Conservation (phyloP, 2,888 invertebrate species). For the Eupithecia insigniata region DNA sequence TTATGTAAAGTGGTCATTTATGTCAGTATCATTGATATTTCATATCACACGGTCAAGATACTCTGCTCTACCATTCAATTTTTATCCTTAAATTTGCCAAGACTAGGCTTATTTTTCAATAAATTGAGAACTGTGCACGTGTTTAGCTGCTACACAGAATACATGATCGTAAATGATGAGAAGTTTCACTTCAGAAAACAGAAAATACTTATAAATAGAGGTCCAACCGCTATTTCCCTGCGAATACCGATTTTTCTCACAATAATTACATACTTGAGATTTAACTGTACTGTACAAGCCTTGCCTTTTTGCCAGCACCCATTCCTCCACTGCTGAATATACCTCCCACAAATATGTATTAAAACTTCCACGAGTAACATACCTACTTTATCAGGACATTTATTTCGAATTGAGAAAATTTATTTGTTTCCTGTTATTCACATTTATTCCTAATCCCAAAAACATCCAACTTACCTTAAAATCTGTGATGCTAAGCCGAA, state of each 20-base stretch:
- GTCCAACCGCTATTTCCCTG: too few species aligned
- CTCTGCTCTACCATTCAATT: slow-evolving; percentile 7
- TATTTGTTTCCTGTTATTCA: too few species aligned
- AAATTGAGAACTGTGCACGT: slow-evolving; percentile 16
- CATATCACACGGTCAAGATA: slow-evolving; percentile 22
- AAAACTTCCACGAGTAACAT: too few species aligned
- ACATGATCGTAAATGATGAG: not conserved
- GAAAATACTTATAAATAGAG: not conserved
- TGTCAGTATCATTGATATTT: slow-evolving; percentile 28
- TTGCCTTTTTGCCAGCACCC: too few species aligned
- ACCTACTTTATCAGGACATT: too few species aligned
- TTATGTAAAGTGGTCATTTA: slow-evolving; percentile 28
- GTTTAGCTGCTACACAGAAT: slow-evolving; percentile 15
- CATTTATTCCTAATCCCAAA: too few species aligned
- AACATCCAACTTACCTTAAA: too few species aligned
- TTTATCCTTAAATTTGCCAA: slow-evolving; percentile 2
- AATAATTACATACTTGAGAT: not conserved
- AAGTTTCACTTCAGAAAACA: not conserved
- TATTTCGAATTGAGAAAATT: too few species aligned
- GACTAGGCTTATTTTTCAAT: slow-evolving; percentile 7
- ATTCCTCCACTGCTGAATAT: too few species aligned
- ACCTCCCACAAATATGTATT: too few species aligned
- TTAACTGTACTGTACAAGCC: too few species aligned
- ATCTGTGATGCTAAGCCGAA: too few species aligned
- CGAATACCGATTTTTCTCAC: not conserved